Evolutionary conservation across 1,140 invertebrate species (phyloP), one percentile per base, ranked within the genome.

Genomic region (Mesaphorura yosii): DNA sequence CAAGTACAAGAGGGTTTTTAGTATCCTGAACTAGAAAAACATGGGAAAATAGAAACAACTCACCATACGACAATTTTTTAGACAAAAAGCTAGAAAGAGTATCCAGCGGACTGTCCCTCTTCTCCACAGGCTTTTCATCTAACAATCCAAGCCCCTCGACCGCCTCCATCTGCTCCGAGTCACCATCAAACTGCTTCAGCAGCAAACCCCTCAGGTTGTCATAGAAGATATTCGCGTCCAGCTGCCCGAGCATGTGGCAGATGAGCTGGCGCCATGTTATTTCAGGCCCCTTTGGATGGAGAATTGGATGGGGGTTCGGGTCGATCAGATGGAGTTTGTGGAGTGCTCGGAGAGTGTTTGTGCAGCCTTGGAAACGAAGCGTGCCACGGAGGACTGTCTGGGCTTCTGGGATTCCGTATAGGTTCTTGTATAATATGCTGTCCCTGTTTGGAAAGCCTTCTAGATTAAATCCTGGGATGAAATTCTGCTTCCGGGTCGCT

Each of bases 371-470:
- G 34, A 61, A 64, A 34, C 64, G 44, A n/a, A 65, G 29, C 0
- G 64, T 65, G 15, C 64, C 64, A 15, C 63, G 48, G 4, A 59
- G 53, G 23, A 59, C 57, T 19, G 59, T 63, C 31, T 58, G 51
- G 29, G 59, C 54, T 62, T 89, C 86, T 23, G 76, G 73, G 38
- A 89, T 81, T 2, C 86, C 88, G 67, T 99, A 99, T 0, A 90
- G 72, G 20, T 86, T 75, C 1, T 79, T 77, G 67, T 99, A 99
- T 12, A 80, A 75, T 0, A 86, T 88, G 41, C 92, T 97, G 66
- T 99, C 94, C 55, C 95, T 75, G 73, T 99, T 99, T 0, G 86
- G 90, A 76, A 92, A 85, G 6, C 91, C 94, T 75, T 99, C 93
- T 17, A 99, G 73, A 23, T 89, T 87, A 66, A 98, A 97, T 3